Percentiles rank a stretch among this genome's conserved stretches.
Evolutionary conservation across 2,113 vertebrate species (phyloP).

Genomic region (Oreotrochilus melanogaster): DNA sequence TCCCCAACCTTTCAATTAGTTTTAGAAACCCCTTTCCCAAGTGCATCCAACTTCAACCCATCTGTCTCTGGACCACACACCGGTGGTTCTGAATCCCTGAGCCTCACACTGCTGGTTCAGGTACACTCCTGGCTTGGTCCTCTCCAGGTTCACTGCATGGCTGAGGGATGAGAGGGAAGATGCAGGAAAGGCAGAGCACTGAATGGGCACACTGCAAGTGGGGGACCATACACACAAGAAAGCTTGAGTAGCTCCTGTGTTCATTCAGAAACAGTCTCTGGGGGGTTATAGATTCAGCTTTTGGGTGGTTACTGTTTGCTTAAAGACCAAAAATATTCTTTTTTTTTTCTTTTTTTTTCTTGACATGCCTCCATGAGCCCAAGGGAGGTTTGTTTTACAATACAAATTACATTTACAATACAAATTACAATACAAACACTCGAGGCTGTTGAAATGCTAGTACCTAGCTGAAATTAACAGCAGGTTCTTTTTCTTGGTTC

Average conservation of each 20-base stretch:
- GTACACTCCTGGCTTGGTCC: neutral
- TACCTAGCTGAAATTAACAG: neutral
- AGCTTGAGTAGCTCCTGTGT: neutral
- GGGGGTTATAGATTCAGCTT: neutral
- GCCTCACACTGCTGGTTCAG: neutral
- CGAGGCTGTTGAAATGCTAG: neutral
- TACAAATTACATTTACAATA: neutral
- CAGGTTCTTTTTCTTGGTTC: neutral
- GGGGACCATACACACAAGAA: accelerated
- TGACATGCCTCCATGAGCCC: accelerated
- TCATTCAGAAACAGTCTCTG: neutral
- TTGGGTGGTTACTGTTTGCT: neutral
- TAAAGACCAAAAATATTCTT: neutral
- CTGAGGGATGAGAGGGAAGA: neutral
- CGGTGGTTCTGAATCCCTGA: neutral
- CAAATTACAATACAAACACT: neutral
- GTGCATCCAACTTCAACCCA: too few species aligned
- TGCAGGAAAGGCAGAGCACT: neutral
- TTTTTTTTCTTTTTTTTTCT: neutral
- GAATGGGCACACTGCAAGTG: accelerated
- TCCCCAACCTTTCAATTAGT: neutral
- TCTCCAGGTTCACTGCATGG: neutral
- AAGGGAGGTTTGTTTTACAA: neutral
- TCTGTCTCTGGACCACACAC: neutral
- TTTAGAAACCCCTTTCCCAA: neutral